A percentile compares a stretch with the other conserved stretches of the same genome.
Conservation (phyloP, 2,797 vertebrate species). For the Echiichthys vipera region DNA sequence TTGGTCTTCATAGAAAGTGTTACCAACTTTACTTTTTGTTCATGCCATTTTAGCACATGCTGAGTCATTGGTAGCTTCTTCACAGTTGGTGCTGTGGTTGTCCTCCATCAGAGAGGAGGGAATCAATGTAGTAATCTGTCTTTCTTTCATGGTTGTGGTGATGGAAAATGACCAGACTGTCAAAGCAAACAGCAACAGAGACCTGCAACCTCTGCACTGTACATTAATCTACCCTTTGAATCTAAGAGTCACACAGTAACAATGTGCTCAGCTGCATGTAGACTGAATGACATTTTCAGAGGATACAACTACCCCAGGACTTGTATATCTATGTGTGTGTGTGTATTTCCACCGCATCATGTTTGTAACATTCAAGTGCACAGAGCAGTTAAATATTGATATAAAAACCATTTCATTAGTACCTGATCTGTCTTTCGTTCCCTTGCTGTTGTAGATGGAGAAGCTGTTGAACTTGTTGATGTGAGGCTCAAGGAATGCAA, state of each 20-base stretch:
- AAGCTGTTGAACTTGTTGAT: slow-evolving; percentile 92
- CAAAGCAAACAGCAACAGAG: background rate
- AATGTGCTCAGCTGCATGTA: background rate
- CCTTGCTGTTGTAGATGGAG: slow-evolving; percentile 94
- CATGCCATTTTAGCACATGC: background rate
- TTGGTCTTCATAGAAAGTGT: too few relatives aligned
- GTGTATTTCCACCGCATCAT: background rate
- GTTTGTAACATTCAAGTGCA: background rate
- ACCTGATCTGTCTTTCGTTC: slow-evolving; percentile 88
- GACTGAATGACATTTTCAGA: background rate
- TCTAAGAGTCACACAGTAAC: background rate
- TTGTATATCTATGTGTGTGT: background rate
- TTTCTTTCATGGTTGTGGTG: background rate
- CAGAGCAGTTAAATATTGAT: background rate
- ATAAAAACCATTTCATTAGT: slow-evolving; percentile 1
- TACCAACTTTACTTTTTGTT: background rate
- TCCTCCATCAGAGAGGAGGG: background rate
- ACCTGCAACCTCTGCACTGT: background rate
- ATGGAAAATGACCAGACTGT: background rate
- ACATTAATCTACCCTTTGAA: too few relatives aligned
- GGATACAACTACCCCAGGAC: background rate
- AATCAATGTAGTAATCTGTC: too few relatives aligned
- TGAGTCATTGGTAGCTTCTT: background rate
- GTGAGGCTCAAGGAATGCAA: slow-evolving; percentile 94
- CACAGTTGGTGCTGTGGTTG: background rate